These are phyloP conservation scores for Chaetogeoica ovagalla DNA, from an alignment of 2,888 invertebrate genomes.

Conservation along the genomic window DNA sequence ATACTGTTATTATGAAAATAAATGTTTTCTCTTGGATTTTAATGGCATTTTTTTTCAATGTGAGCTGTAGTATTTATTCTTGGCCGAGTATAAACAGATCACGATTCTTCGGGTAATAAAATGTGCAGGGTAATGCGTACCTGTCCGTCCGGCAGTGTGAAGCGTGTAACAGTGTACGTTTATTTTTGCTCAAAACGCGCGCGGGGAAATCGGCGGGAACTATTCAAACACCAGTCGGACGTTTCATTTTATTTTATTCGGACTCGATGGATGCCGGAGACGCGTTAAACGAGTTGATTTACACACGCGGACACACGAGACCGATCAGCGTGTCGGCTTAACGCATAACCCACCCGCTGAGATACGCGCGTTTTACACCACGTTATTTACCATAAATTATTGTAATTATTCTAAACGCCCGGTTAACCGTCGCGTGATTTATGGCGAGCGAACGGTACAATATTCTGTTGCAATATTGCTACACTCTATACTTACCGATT, in stretches of 20 bases:
- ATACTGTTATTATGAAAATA: no score
- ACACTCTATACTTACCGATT: conserved; percentile 15
- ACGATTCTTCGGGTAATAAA: neutral
- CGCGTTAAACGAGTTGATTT: neutral
- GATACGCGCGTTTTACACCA: neutral
- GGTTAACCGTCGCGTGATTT: conserved; percentile 26
- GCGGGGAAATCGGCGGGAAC: neutral
- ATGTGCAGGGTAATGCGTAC: neutral
- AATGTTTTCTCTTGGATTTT: no score
- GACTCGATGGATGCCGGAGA: neutral
- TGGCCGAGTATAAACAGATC: neutral
- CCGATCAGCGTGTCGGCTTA: conserved; percentile 16
- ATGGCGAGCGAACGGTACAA: neutral
- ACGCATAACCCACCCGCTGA: neutral
- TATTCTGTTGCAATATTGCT: neutral
- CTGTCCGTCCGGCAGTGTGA: no score
- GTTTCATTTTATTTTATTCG: neutral
- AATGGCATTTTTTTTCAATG: no score
- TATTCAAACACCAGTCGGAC: neutral
- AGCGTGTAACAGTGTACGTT: neutral
- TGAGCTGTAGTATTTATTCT: no score
- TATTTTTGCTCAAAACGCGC: neutral
- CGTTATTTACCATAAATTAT: neutral
- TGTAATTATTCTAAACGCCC: conserved; percentile 32
- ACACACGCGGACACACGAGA: neutral